Evolutionary conservation across 2,113 vertebrate species (phyloP).

Genomic region (Gymnocephalus cernua): DNA sequence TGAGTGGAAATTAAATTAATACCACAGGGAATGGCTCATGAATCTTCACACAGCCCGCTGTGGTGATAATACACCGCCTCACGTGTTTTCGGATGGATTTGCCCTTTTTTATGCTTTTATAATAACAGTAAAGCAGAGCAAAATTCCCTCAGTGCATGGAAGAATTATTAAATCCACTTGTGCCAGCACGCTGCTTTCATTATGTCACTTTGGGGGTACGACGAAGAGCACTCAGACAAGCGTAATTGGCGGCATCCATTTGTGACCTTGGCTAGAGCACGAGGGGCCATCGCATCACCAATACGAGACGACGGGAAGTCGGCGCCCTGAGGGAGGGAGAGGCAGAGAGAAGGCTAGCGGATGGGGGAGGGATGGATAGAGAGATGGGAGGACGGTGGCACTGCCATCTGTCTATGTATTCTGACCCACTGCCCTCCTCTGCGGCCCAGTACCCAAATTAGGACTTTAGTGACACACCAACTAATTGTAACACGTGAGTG

Average conservation of each 20-base stretch:
- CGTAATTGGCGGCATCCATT: conserved; percentile 74
- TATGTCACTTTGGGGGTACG: conserved; percentile 65
- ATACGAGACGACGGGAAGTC: conserved; percentile 41
- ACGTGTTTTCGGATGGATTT: conserved; percentile 44
- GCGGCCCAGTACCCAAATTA: conserved; percentile 74
- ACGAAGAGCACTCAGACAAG: conserved; percentile 62
- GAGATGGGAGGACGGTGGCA: conserved; percentile 55
- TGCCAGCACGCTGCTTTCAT: conserved; percentile 60
- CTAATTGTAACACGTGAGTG: conserved; percentile 71
- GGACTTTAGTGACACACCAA: conserved; percentile 62
- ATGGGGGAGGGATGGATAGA: conserved; percentile 45
- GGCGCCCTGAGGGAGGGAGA: conserved; percentile 48
- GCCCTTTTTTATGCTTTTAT: conserved; percentile 59
- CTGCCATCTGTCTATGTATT: conserved; percentile 83
- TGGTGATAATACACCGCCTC: conserved; percentile 31
- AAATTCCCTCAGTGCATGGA: conserved; percentile 40
- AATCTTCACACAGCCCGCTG: conserved; percentile 39
- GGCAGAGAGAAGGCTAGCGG: conserved; percentile 35
- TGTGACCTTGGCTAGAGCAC: conserved; percentile 75
- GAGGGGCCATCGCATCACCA: conserved; percentile 65
- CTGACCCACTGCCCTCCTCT: conserved; percentile 82
- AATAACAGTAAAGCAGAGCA: conserved; percentile 65
- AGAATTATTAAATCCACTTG: conserved; percentile 71
- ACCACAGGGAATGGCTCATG: conserved; percentile 52
- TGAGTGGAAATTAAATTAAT: conserved; percentile 72